Conservation (phyloP, 2,797 vertebrate species). For the Gallirallus australis region DNA sequence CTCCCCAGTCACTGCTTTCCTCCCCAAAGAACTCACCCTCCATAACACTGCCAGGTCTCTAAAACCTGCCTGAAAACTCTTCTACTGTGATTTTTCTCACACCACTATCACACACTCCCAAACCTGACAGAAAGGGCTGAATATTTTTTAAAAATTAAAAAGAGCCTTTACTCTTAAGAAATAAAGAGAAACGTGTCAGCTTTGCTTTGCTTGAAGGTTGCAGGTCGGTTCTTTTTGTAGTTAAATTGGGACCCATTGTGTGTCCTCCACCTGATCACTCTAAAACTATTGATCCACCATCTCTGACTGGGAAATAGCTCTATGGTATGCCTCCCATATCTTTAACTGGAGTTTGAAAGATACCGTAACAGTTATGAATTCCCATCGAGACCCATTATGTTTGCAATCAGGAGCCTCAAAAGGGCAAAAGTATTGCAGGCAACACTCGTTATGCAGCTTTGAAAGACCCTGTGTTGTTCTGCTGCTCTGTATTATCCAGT, state of each 20-base stretch:
- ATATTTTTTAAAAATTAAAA: background rate
- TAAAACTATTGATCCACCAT: background rate
- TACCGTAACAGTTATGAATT: background rate
- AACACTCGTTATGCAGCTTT: background rate
- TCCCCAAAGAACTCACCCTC: too few species aligned
- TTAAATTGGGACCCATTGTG: background rate
- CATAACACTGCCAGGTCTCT: background rate
- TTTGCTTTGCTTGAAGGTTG: background rate
- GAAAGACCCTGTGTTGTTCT: background rate
- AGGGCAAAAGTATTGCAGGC: background rate
- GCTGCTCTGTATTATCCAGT: background rate
- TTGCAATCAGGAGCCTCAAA: conserved; percentile 1
- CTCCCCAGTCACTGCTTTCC: accelerated
- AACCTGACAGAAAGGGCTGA: background rate
- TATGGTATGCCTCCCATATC: background rate
- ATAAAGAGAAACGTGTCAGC: background rate
- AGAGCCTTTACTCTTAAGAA: background rate
- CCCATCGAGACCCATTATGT: conserved; percentile 7
- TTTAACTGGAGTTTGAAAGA: background rate
- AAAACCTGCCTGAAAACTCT: background rate
- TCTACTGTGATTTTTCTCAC: background rate
- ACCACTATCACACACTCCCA: background rate
- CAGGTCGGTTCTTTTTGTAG: background rate
- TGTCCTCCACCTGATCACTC: background rate
- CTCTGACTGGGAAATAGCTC: background rate